phyloP scores from a whole-genome alignment of 2,888 invertebrate genomes.

The Noctua janthe region DNA sequence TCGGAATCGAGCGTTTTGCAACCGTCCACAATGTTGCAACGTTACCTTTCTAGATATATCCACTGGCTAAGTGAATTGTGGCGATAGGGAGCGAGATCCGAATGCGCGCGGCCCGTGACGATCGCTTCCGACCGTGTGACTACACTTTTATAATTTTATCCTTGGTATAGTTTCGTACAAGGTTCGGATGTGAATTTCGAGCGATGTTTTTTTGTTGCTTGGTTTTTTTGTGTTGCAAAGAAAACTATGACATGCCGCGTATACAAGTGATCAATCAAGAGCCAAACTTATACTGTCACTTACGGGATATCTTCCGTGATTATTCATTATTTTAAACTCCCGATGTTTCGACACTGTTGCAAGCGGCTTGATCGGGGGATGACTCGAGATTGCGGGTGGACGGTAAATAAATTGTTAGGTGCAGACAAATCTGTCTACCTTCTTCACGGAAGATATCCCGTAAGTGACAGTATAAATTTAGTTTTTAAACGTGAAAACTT shows the following conservation, averaged over 20 bases:
- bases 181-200: neutral
- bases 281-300: neutral
- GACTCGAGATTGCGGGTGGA: too few species aligned
- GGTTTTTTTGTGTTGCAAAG: neutral
- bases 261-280: neutral
- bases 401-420: too few species aligned
- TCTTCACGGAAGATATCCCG: too few species aligned
- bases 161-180: constrained; percentile 38
- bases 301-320: too few species aligned
- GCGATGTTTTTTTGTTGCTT: neutral
- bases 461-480: too few species aligned
- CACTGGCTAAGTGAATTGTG: constrained; percentile 49
- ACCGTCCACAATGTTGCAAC: constrained; percentile 44
- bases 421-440: too few species aligned
- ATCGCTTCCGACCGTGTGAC: constrained; percentile 56
- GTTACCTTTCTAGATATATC: constrained; percentile 65
- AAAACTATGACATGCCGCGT: neutral
- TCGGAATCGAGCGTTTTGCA: constrained; percentile 59
- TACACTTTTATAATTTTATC: constrained; percentile 27
- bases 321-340: too few species aligned
- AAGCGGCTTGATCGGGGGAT: too few species aligned
- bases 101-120: constrained; percentile 61
- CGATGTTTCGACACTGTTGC: too few species aligned
- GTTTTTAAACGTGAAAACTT: too few species aligned
- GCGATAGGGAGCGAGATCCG: constrained; percentile 62